A percentile compares a stretch with the other conserved stretches of the same genome.
Conservation (phyloP, 35 echinoderm and acorn worm genomes). For the Patiria miniata region DNA sequence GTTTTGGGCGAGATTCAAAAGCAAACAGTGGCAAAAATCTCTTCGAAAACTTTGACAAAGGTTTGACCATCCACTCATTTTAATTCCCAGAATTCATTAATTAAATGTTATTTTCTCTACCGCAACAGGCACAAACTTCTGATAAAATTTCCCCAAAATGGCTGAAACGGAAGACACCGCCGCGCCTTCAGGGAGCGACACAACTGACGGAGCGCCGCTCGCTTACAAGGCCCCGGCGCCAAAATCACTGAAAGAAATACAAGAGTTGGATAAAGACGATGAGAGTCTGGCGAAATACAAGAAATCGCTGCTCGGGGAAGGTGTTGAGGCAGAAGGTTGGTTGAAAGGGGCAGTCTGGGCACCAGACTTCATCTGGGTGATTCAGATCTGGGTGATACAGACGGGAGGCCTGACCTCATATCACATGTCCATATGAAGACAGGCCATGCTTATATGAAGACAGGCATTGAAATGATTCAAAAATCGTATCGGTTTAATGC, state of each 20-base stretch:
- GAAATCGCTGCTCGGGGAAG: constrained; percentile 47
- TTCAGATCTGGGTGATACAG: too few species aligned
- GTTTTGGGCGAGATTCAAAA: too few species aligned
- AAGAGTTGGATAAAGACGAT: constrained; percentile 73
- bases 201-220: not conserved
- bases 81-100: too few species aligned
- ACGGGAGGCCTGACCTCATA: too few species aligned
- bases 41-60: too few species aligned
- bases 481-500: too few species aligned
- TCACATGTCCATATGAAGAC: not conserved
- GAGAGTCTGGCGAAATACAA: constrained; percentile 77
- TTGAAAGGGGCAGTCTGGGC: too few species aligned
- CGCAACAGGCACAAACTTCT: not conserved
- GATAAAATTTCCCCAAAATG: not conserved
- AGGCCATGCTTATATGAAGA: not conserved
- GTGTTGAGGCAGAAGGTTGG: not conserved
- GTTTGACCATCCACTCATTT: too few species aligned
- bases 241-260: constrained; percentile 68
- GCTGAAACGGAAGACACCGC: constrained; percentile 1
- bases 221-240: constrained; percentile 75
- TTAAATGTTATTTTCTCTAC: not conserved
- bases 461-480: too few species aligned
- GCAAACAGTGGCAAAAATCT: too few species aligned
- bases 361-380: too few species aligned
- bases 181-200: not conserved